Evolutionary conservation across 64 coral and sea anemone species (phyloP).

Genomic region (Actinia tenebrosa): DNA sequence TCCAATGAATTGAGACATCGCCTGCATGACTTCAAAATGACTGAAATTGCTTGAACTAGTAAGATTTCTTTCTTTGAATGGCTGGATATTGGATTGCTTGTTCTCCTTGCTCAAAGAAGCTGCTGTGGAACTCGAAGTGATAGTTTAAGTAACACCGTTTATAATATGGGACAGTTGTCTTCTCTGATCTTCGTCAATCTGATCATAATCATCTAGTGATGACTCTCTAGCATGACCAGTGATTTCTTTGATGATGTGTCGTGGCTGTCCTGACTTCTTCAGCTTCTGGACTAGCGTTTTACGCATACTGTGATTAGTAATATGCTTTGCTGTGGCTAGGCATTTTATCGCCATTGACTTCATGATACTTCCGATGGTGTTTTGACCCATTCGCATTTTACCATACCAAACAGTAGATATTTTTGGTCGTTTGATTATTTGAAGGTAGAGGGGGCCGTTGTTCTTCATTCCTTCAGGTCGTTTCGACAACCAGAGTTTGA

Average conservation of each 20-base stretch:
- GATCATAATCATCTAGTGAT: constrained; percentile 54
- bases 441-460: constrained; percentile 26
- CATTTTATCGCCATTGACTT: background rate
- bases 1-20: too few relatives aligned
- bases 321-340: background rate
- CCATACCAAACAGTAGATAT: constrained; percentile 28
- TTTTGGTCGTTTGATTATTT: constrained; percentile 2
- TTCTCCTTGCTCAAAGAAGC: too few relatives aligned
- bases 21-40: too few relatives aligned
- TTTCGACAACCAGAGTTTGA: constrained; percentile 25
- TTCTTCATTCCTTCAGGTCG: constrained; percentile 9
- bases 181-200: constrained; percentile 36
- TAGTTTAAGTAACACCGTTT: too few relatives aligned
- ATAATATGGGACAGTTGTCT: constrained; percentile 36
- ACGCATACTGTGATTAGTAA: constrained; percentile 33
- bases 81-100: too few relatives aligned
- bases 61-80: too few relatives aligned
- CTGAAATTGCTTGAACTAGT: too few relatives aligned
- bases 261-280: constrained; percentile 25
- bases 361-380: constrained; percentile 17
- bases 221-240: constrained; percentile 56
- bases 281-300: constrained; percentile 31
- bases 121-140: too few relatives aligned
- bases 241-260: constrained; percentile 40
- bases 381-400: constrained; percentile 24